Percentiles rank a stretch among this genome's conserved stretches.
These are phyloP conservation scores for Augochlora pura DNA, from an alignment of 1,140 invertebrate species.

Conservation along the genomic window DNA sequence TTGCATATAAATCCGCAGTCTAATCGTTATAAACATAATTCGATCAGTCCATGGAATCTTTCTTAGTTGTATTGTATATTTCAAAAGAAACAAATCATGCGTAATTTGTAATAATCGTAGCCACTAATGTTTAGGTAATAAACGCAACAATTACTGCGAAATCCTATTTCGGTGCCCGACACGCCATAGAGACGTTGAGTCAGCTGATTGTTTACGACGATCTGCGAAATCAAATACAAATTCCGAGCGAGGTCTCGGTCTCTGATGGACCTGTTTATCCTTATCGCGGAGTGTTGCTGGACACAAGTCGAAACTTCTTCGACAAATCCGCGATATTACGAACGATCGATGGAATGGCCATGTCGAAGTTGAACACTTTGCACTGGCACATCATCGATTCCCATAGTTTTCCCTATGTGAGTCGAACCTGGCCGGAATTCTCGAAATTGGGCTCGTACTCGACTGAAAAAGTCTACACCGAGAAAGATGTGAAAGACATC, in stretches of 20 bases:
- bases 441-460: constrained; percentile 87
- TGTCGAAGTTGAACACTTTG: constrained; percentile 91
- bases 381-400: constrained; percentile 96
- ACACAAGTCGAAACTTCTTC: constrained; percentile 89
- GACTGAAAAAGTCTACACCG: constrained; percentile 83
- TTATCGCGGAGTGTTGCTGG: constrained; percentile 88
- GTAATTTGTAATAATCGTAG: background rate
- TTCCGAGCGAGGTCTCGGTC: constrained; percentile 83
- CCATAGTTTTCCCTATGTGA: constrained; percentile 91
- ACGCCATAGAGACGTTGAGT: constrained; percentile 89
- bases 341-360: constrained; percentile 90
- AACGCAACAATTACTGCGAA: constrained; percentile 83
- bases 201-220: constrained; percentile 89
- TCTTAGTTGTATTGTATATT: too few species aligned
- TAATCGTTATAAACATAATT: too few species aligned
- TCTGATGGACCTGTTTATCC: constrained; percentile 86
- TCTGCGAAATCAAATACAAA: constrained; percentile 81
- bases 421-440: constrained; percentile 85
- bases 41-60: too few species aligned
- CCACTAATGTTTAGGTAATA: constrained; percentile 51
- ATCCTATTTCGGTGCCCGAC: constrained; percentile 87
- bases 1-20: too few species aligned
- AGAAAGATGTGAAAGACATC: constrained; percentile 81
- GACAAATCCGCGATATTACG: constrained; percentile 85
- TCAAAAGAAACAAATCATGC: too few species aligned